A percentile compares a stretch with the other conserved stretches of the same genome.
These are phyloP conservation scores for Nycteola revayana DNA, from an alignment of 2,888 invertebrate species.

Conservation along the genomic window DNA sequence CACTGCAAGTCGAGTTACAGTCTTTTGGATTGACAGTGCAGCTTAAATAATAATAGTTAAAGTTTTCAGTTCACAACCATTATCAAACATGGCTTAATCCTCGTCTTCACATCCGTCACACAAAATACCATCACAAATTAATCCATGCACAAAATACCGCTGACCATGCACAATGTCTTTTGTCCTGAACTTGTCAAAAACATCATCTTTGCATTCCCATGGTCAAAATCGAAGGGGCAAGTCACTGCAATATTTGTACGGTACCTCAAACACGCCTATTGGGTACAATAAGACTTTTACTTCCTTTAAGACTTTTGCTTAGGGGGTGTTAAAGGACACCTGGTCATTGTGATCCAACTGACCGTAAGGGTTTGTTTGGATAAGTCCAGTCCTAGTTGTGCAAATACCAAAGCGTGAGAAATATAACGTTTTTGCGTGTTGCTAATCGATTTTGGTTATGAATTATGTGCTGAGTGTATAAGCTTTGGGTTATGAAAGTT, in stretches of 20 bases:
- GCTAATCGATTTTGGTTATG: constrained; percentile 24
- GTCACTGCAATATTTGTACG: constrained; percentile 70
- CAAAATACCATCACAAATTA: constrained; percentile 30
- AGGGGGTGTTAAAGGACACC: constrained; percentile 69
- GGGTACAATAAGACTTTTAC: constrained; percentile 44
- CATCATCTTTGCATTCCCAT: constrained; percentile 67
- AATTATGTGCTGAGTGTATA: constrained; percentile 19
- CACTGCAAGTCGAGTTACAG: no score
- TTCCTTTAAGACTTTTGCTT: constrained; percentile 39
- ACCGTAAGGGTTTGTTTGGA: constrained; percentile 71
- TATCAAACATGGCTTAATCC: no score
- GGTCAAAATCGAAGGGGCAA: constrained; percentile 48
- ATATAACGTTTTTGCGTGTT: constrained; percentile 44
- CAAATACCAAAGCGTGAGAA: constrained; percentile 71
- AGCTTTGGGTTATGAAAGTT: no score
- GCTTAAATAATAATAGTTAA: no score
- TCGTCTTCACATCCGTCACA: no score
- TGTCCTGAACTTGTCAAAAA: constrained; percentile 67
- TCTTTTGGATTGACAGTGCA: no score
- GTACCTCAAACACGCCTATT: constrained; percentile 67
- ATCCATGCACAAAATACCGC: constrained; percentile 53
- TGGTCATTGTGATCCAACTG: constrained; percentile 72
- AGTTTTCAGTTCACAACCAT: no score
- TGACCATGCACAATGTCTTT: constrained; percentile 59
- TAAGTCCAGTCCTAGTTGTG: constrained; percentile 59